phyloP scores from a whole-genome alignment of 2,797 vertebrate species.

The Hozukius guyotensis region DNA sequence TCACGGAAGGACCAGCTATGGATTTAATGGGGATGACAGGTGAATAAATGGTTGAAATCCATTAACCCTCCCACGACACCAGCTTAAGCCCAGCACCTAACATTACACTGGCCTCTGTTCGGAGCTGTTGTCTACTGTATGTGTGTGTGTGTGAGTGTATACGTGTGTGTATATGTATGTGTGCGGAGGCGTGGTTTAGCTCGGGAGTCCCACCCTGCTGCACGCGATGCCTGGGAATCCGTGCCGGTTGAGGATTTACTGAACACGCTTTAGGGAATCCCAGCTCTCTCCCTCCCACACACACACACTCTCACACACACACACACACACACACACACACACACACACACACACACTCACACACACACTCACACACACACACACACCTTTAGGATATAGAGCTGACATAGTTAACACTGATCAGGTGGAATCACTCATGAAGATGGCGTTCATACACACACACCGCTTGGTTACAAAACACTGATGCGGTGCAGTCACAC shows the following conservation, averaged over 20 bases:
- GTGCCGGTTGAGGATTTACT: constrained; percentile 76
- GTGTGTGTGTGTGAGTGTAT: neutral
- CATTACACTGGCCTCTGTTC: constrained; percentile 22
- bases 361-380: too few relatives aligned
- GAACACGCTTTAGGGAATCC: constrained; percentile 77
- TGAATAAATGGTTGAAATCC: constrained; percentile 76
- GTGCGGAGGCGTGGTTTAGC: constrained; percentile 44
- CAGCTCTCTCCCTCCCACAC: constrained; percentile 16
- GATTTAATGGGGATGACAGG: constrained; percentile 74
- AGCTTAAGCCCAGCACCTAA: constrained; percentile 46
- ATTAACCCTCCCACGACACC: constrained; percentile 71
- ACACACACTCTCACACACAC: neutral
- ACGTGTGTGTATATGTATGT: constrained; percentile 4
- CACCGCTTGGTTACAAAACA: neutral
- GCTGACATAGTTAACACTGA: constrained; percentile 45
- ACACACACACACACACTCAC: neutral
- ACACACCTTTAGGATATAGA: constrained; percentile 21
- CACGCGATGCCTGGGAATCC: constrained; percentile 71
- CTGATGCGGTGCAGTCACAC: constrained; percentile 12
- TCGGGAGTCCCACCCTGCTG: constrained; percentile 60
- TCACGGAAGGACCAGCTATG: constrained; percentile 59
- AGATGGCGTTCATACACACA: constrained; percentile 1
- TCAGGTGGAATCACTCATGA: constrained; percentile 39
- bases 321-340: constrained; percentile 11
- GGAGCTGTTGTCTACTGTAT: constrained; percentile 13